Base-by-base conservation (phyloP, 2,888 invertebrate species). In the Keiferia lycopersicella region DNA sequence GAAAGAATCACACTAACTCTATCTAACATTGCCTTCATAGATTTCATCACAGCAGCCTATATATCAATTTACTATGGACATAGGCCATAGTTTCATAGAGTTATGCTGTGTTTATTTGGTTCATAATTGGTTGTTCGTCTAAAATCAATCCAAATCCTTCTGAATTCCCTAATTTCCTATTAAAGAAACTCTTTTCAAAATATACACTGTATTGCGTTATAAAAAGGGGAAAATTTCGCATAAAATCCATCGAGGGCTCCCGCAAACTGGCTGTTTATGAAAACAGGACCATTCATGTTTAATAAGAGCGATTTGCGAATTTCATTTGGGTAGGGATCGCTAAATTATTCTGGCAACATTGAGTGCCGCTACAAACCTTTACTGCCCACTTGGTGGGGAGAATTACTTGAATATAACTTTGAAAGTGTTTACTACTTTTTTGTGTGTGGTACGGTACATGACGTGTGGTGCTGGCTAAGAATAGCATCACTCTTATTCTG, bases 301-400 rank as follows among this genome's bases (percentile, higher is more conserved):
- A 60, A 60, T 60, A 60, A 60, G 60, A 45, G 20, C 60, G 60
- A 60, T 60, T 60, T 60, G 60, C 45, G 39, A 60, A 60, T 60
- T 56, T 45, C 60, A 60, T 60, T 60, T 60, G 26, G 11, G 45
- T 41, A 16, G 45, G 45, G 39, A 60, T 60, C 60, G 41, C 45
- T 45, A n/a, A 60, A 60, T 60, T 60, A 60, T 60, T 45, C 60
- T 26, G 6, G 39, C 34, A 26, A 14, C n/a, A 26, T 56, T 56
- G 56, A 34, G 56, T 26, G 56, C 34, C 20, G 18, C 18, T 39
- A 58, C 38, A 39, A 58, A 58, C 58, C 39, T 58, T 38, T 20
- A 39, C 58, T n/a, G n/a, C 30, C 16, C 18, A 20, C 51, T 34
- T 34, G 34, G 34, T 34, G 34, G 34, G 1, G 11, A 26, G 12